These are phyloP conservation scores for Myathropa florea DNA, from an alignment of 2,888 invertebrate species.

Conservation along the genomic window DNA sequence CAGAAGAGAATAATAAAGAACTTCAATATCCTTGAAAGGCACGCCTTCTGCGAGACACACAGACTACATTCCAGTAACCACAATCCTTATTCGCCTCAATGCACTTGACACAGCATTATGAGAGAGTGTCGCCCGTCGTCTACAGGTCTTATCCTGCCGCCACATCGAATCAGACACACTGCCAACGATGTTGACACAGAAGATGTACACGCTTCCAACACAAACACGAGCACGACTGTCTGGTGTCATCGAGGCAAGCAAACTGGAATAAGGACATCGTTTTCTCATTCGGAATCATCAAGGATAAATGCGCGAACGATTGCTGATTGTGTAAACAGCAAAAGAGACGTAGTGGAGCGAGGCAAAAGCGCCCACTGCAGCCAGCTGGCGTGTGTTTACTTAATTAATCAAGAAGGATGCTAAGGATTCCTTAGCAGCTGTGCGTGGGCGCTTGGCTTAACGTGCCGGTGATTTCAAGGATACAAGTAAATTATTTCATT, in stretches of 20 bases:
- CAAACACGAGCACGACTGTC: neutral
- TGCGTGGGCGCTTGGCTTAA: neutral
- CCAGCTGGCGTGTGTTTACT: slow-evolving; percentile 6
- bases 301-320: slow-evolving; percentile 2
- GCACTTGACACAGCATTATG: slow-evolving; percentile 26
- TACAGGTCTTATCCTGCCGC: neutral
- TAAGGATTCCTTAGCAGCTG: neutral
- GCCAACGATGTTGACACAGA: slow-evolving; percentile 5
- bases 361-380: neutral
- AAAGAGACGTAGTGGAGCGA: neutral
- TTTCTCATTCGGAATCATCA: slow-evolving; percentile 8
- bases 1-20: too few relatives aligned
- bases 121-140: neutral
- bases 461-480: neutral
- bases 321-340: neutral
- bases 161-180: neutral
- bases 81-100: slow-evolving; percentile 21
- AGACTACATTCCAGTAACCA: slow-evolving; percentile 21
- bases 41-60: too few relatives aligned
- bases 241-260: neutral
- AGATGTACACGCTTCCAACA: neutral
- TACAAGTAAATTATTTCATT: slow-evolving; percentile 21
- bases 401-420: slow-evolving; percentile 35
- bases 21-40: too few relatives aligned
- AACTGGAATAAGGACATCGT: slow-evolving; percentile 1